Conservation (phyloP, 2,888 invertebrate genomes). For the Abrostola tripartita region DNA sequence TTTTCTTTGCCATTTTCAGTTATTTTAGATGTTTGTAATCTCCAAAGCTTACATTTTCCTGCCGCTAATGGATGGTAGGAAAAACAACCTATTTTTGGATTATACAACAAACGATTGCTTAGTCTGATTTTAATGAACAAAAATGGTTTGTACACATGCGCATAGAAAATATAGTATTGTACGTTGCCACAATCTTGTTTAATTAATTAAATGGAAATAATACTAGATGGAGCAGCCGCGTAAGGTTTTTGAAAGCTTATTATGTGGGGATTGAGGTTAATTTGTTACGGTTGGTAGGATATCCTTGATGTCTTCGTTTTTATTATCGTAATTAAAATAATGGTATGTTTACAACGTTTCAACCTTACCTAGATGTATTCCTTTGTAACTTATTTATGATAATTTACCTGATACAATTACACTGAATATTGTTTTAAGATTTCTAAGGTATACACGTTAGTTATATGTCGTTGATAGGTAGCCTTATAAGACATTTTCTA, state of each 20-base stretch:
- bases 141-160: conserved; percentile 53
- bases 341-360: too few species aligned
- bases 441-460: too few species aligned
- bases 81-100: conserved; percentile 69
- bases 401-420: too few species aligned
- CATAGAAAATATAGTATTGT: conserved; percentile 42
- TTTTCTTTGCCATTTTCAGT: conserved; percentile 59
- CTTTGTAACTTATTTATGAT: too few species aligned
- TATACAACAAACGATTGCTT: conserved; percentile 60
- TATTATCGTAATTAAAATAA: too few species aligned
- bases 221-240: conserved; percentile 10
- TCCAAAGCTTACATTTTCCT: conserved; percentile 66
- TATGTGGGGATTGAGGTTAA: conserved; percentile 36
- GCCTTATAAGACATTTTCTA: too few species aligned
- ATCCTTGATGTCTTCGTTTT: not conserved
- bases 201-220: conserved; percentile 45
- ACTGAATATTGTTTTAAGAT: too few species aligned
- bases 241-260: conserved; percentile 13
- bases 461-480: too few species aligned
- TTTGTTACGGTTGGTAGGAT: conserved; percentile 12
- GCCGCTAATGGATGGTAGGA: conserved; percentile 72
- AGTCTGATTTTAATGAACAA: conserved; percentile 66
- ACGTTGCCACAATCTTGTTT: conserved; percentile 36
- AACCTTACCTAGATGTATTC: too few species aligned
- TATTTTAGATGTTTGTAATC: conserved; percentile 70